phyloP scores from a whole-genome alignment of 1,140 invertebrate species.

The Pissodes strobi region DNA sequence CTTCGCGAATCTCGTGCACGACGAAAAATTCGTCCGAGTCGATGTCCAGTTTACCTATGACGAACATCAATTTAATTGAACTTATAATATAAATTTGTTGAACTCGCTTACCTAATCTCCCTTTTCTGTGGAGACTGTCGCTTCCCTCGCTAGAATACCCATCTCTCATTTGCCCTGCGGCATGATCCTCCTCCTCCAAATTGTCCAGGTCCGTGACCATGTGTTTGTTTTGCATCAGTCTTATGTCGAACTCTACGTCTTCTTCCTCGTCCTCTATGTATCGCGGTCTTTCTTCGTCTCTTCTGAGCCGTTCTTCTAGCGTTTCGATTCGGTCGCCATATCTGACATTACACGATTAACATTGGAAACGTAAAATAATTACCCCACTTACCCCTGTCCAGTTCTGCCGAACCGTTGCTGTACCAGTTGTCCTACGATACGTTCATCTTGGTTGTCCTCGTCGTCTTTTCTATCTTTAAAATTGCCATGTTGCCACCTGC shows the following conservation, averaged over 20 bases:
- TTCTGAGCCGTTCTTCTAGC: slow-evolving; percentile 20
- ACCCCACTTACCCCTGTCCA: slow-evolving; percentile 38
- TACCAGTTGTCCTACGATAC: slow-evolving; percentile 24
- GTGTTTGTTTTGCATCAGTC: background rate
- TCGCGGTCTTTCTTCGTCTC: slow-evolving; percentile 13
- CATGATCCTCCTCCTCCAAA: slow-evolving; percentile 26
- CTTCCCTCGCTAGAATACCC: slow-evolving; percentile 27
- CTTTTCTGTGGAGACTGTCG: slow-evolving; percentile 7
- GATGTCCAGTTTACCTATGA: slow-evolving; percentile 70
- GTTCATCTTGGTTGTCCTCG: background rate
- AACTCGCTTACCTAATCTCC: slow-evolving; percentile 19
- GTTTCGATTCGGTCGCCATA: background rate
- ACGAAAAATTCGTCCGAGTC: slow-evolving; percentile 86
- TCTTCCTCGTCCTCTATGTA: slow-evolving; percentile 21
- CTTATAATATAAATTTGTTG: background rate
- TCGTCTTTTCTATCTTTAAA: slow-evolving; percentile 49
- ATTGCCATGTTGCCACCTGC: slow-evolving; percentile 52
- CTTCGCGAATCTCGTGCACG: slow-evolving; percentile 75
- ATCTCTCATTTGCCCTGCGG: background rate
- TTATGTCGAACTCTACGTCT: slow-evolving; percentile 8
- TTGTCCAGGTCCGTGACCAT: slow-evolving; percentile 30
- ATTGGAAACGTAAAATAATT: too few relatives aligned
- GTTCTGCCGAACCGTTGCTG: slow-evolving; percentile 37
- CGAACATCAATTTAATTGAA: background rate
- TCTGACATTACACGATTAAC: too few relatives aligned